Evolutionary conservation across 2,888 invertebrate species (phyloP), one percentile per base, ranked within the genome.

Genomic region (Cerastis leucographa): DNA sequence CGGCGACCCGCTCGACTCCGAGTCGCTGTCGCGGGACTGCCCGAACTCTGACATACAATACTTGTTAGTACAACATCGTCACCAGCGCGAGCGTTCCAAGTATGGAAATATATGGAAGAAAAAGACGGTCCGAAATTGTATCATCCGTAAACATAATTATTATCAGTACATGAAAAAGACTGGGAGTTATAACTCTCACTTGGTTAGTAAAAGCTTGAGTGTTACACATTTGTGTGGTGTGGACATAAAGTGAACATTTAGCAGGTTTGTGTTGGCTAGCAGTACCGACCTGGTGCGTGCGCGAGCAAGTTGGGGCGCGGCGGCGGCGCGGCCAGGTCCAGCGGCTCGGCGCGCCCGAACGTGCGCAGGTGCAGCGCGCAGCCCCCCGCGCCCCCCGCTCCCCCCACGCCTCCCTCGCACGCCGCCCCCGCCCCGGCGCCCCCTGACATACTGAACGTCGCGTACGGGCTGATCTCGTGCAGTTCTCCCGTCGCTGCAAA

Each of bases 391-490:
- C 80, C 65, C 80, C 91, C 70, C 66, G 74, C 82, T 40, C 80
- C 65, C 80, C 91, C 70, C 66, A 74, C 80, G 56, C 77, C 71
- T 92, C 69, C 74, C 74, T 51, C 87, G 25, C 74, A 80, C 49
- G 95, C 92, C 68, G 78, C 81, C 56, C 95, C 93, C 49, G 76
- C 29, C 44, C 81, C 88, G 68, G 83, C 89, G 74, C 97, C 97
- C 67, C 97, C 97, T 77, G 97, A 97, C 86, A 98, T 98, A 90
- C 97, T 98, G 95, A 98, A 98, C 85, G 98, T 98, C 64, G 98
- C 98, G 93, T 98, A 98, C 11, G 98, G 98, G 87, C 98, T 98
- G 89, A 98, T 98, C 94, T 98, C 98, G 92, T 97, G 97, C 96
- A 97, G 97, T 90, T 97, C 97, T 22, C 86, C 92, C 90, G 85